Conservation (phyloP, 2,113 vertebrate species). For the Vimba vimba region DNA sequence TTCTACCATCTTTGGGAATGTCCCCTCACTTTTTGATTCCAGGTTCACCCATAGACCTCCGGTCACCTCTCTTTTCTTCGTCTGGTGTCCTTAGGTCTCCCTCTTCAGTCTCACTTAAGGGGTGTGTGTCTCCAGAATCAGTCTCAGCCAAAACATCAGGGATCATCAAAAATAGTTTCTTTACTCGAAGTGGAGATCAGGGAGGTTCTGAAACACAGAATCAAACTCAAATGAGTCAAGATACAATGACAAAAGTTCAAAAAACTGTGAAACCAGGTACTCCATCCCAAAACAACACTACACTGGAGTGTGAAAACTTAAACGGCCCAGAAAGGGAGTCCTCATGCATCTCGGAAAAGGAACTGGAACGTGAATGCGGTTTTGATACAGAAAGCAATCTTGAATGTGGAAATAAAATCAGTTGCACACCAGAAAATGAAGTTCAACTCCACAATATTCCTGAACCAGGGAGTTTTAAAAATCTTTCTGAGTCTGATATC, state of each 20-base stretch:
- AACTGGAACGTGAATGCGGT: not conserved
- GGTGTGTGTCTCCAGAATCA: constrained; percentile 21
- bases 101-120: not conserved
- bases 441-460: not conserved
- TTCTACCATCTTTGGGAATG: constrained; percentile 35
- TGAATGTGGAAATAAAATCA: not conserved
- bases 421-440: not conserved
- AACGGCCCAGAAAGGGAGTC: not conserved
- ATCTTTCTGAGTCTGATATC: not conserved
- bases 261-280: not conserved
- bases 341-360: not conserved
- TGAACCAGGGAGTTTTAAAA: not conserved
- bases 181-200: not conserved
- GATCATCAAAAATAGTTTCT: not conserved
- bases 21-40: constrained; percentile 15
- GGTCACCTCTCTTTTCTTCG: not conserved
- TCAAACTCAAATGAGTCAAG: not conserved
- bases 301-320: not conserved
- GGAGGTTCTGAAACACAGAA: not conserved
- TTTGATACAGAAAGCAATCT: not conserved
- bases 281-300: not conserved
- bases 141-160: not conserved
- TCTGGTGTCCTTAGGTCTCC: not conserved
- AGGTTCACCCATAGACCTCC: not conserved
- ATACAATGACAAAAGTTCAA: not conserved